A percentile compares a stretch with the other conserved stretches of the same genome.
phyloP scores from a whole-genome alignment of 2,797 vertebrate species.

The Gila robusta region DNA sequence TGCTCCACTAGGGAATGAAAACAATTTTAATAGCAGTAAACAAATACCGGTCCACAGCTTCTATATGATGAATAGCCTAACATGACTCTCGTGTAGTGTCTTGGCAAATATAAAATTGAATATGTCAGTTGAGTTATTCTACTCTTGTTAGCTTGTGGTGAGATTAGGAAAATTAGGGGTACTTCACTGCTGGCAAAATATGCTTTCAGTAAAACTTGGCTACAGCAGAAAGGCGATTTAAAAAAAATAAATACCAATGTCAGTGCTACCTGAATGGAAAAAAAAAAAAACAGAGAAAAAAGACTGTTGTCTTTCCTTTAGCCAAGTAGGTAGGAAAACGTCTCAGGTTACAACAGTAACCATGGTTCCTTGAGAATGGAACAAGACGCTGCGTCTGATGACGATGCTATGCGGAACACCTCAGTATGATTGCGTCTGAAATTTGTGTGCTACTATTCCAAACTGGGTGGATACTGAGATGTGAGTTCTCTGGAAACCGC shows the following conservation, averaged over 20 bases:
- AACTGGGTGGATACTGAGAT: no score
- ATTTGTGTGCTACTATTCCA: background rate
- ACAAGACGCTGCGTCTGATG: background rate
- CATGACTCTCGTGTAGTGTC: background rate
- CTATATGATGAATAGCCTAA: background rate
- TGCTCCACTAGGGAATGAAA: background rate
- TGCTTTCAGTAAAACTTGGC: background rate
- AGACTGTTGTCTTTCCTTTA: no score
- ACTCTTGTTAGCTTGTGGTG: background rate
- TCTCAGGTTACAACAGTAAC: no score
- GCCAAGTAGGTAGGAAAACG: no score
- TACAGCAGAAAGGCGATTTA: background rate
- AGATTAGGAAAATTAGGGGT: background rate
- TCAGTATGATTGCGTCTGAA: background rate
- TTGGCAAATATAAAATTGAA: background rate
- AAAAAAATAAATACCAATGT: no score
- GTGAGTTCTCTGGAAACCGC: no score
- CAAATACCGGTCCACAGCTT: background rate
- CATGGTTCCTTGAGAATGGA: background rate
- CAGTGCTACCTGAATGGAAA: no score
- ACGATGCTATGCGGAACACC: background rate
- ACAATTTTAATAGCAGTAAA: slow-evolving; percentile 4
- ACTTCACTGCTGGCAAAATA: background rate
- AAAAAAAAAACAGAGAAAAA: no score
- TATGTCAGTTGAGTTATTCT: background rate